These are phyloP conservation scores for Agrotis clavis DNA, from an alignment of 2,888 invertebrate species.

Conservation along the genomic window DNA sequence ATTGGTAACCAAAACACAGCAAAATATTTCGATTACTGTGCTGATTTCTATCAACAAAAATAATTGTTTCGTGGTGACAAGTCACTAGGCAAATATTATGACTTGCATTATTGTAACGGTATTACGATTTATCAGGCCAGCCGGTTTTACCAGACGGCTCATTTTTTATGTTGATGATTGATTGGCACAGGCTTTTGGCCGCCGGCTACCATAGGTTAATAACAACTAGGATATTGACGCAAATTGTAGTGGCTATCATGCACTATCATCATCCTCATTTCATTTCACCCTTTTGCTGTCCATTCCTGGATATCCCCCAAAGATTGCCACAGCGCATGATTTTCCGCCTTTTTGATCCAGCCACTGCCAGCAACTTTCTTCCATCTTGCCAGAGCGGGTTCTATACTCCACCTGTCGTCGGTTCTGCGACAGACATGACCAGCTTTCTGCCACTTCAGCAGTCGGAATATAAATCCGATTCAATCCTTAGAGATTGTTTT, in stretches of 20 bases:
- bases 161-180: slow-evolving; percentile 18
- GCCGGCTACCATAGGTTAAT: not conserved
- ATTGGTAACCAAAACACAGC: not conserved
- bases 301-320: too few species aligned
- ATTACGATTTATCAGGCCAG: slow-evolving; percentile 8
- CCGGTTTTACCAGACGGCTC: slow-evolving; percentile 5
- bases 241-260: not conserved
- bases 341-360: too few species aligned
- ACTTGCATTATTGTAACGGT: slow-evolving; percentile 21
- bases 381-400: too few species aligned
- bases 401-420: too few species aligned
- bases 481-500: too few species aligned
- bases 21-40: not conserved
- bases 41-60: slow-evolving; percentile 12
- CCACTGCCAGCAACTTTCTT: too few species aligned
- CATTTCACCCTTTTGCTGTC: too few species aligned
- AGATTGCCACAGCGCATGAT: too few species aligned
- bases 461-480: too few species aligned
- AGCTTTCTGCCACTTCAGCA: too few species aligned
- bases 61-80: slow-evolving; percentile 12
- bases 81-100: slow-evolving; percentile 16
- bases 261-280: too few species aligned
- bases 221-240: not conserved
- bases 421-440: too few species aligned
- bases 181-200: not conserved